Conservation (phyloP, 2,113 vertebrate genomes). For the Neoarius graeffei region DNA sequence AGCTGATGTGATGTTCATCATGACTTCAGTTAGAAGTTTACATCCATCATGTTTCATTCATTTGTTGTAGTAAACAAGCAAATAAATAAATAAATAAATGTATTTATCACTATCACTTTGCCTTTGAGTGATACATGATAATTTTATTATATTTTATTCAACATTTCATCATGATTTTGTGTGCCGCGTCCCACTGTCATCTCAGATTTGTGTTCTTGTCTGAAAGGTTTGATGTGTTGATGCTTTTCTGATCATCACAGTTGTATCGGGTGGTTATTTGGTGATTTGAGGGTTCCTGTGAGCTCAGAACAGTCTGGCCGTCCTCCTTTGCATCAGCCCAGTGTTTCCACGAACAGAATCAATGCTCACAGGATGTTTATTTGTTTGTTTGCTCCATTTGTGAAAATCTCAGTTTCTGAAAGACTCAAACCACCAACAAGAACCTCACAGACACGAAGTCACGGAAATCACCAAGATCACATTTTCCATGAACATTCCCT, state of each 20-base stretch:
- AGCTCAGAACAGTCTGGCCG: not conserved
- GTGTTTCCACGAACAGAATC: not conserved
- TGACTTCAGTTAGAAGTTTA: not conserved
- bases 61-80: not conserved
- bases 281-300: not conserved
- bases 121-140: not conserved
- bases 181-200: not conserved
- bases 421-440: not conserved
- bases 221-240: not conserved
- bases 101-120: too few species aligned
- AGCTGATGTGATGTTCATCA: too few species aligned
- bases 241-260: not conserved
- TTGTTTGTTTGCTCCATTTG: not conserved
- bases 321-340: not conserved
- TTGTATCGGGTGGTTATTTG: not conserved
- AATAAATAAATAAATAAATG: not conserved
- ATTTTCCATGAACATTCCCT: not conserved
- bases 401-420: not conserved
- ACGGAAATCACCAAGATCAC: not conserved
- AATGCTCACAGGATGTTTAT: not conserved
- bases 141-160: not conserved
- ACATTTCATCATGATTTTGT: not conserved
- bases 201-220: not conserved
- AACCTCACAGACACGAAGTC: not conserved
- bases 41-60: not conserved